Conservation (phyloP, 30 jellyfish, hydroid and myxozoan genomes). For the Pseudorhiza aurosa region DNA sequence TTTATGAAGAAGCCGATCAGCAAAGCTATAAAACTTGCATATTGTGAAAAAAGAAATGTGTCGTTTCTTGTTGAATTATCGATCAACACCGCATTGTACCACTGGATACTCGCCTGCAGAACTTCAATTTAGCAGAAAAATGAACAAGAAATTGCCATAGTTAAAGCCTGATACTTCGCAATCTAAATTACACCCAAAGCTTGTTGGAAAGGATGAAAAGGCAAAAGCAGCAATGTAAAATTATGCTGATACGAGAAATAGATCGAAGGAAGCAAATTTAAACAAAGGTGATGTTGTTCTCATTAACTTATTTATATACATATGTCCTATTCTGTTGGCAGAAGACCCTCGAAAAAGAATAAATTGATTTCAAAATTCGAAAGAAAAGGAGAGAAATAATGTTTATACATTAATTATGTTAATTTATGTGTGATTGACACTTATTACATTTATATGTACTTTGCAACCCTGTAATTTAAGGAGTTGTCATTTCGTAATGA, state of each 20-base stretch:
- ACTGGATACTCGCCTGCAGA: conserved; percentile 34
- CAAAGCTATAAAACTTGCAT: conserved; percentile 17
- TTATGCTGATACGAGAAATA: background rate
- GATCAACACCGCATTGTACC: conserved; percentile 25
- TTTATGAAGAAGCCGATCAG: conserved; percentile 46
- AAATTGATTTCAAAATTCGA: too few relatives aligned
- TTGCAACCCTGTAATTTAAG: too few relatives aligned
- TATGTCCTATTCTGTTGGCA: too few relatives aligned
- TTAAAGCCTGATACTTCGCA: conserved; percentile 1
- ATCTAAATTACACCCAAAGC: background rate
- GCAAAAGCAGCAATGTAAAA: background rate
- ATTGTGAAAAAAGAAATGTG: background rate
- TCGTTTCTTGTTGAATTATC: background rate
- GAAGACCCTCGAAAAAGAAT: too few relatives aligned
- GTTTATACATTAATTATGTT: too few relatives aligned
- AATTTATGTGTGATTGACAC: too few relatives aligned
- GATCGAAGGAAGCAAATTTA: background rate
- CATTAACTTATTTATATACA: too few relatives aligned
- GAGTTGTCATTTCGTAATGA: too few relatives aligned
- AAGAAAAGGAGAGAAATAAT: too few relatives aligned
- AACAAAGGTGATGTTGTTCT: background rate
- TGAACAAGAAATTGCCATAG: background rate
- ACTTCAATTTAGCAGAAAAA: background rate
- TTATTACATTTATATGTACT: too few relatives aligned
- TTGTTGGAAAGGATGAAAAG: background rate